phyloP scores from a whole-genome alignment of 2,888 invertebrate species.

The Trissolcus japonicus region DNA sequence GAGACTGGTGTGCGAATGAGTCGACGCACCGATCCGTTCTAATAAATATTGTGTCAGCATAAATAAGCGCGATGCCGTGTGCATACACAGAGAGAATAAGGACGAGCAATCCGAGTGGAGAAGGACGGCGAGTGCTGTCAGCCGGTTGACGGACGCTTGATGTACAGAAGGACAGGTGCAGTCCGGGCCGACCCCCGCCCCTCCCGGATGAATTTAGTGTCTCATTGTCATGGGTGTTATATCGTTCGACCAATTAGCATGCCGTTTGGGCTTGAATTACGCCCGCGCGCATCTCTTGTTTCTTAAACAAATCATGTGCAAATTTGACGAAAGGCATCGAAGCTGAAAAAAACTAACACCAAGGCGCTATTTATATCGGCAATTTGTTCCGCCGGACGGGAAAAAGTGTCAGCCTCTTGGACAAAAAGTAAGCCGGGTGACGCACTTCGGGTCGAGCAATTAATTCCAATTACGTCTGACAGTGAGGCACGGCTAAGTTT shows the following conservation, averaged over 20 bases:
- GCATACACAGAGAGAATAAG: conserved; percentile 45
- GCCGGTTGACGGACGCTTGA: conserved; percentile 67
- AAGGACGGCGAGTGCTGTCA: conserved; percentile 48
- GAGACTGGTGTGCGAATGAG: conserved; percentile 62
- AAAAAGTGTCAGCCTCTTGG: conserved; percentile 2
- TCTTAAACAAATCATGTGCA: conserved; percentile 34
- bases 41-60: conserved; percentile 76
- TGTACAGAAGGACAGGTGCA: conserved; percentile 74
- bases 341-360: conserved; percentile 6
- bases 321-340: conserved; percentile 25
- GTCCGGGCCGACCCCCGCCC: conserved; percentile 26
- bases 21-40: conserved; percentile 74
- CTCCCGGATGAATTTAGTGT: conserved; percentile 28
- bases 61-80: conserved; percentile 72
- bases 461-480: conserved; percentile 48
- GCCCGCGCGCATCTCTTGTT: neutral
- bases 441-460: conserved; percentile 22
- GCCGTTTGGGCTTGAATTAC: conserved; percentile 36
- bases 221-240: conserved; percentile 49
- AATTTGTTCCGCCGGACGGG: conserved; percentile 7
- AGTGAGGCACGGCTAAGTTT: conserved; percentile 25
- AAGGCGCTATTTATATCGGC: conserved; percentile 17
- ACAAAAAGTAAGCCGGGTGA: too few relatives aligned
- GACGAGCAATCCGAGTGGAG: conserved; percentile 22
- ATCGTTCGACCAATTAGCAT: conserved; percentile 52